These are phyloP conservation scores for Oncopeltus fasciatus DNA, from an alignment of 1,140 invertebrate species.

Conservation along the genomic window DNA sequence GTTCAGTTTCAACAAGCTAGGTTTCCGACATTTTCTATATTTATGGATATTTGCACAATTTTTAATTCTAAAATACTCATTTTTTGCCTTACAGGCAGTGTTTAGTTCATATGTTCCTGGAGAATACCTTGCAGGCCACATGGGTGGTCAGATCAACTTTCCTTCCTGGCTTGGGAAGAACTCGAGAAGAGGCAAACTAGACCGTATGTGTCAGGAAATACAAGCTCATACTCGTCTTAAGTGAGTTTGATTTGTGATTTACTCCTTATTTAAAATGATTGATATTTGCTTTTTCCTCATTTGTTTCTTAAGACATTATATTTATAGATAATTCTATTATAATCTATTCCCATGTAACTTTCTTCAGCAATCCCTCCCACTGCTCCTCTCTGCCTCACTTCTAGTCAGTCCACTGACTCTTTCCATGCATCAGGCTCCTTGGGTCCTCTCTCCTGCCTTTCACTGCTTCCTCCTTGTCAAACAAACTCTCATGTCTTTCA, in stretches of 20 bases:
- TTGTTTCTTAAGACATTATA: background rate
- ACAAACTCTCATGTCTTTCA: too few species aligned
- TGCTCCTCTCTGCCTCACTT: too few species aligned
- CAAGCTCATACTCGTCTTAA: conserved; percentile 63
- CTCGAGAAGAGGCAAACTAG: conserved; percentile 67
- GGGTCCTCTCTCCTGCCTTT: too few species aligned
- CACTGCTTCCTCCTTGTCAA: too few species aligned
- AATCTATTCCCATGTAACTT: background rate
- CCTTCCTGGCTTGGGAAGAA: conserved; percentile 93
- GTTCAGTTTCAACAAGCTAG: too few species aligned
- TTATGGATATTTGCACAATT: too few species aligned
- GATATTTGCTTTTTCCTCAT: too few species aligned
- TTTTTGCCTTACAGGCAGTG: conserved; percentile 50
- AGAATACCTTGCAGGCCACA: conserved; percentile 61
- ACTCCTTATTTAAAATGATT: conserved; percentile 2
- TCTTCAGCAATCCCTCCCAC: too few species aligned
- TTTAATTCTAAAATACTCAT: too few species aligned
- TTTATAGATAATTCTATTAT: background rate
- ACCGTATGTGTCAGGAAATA: conserved; percentile 68
- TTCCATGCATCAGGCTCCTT: too few species aligned
- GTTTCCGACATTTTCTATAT: too few species aligned
- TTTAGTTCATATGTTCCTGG: conserved; percentile 85
- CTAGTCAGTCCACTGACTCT: too few species aligned
- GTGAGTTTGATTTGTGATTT: conserved; percentile 36
- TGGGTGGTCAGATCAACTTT: conserved; percentile 69